These are phyloP conservation scores for Alviniconcha marisindica DNA, from an alignment of 1,140 invertebrate species.

Conservation along the genomic window DNA sequence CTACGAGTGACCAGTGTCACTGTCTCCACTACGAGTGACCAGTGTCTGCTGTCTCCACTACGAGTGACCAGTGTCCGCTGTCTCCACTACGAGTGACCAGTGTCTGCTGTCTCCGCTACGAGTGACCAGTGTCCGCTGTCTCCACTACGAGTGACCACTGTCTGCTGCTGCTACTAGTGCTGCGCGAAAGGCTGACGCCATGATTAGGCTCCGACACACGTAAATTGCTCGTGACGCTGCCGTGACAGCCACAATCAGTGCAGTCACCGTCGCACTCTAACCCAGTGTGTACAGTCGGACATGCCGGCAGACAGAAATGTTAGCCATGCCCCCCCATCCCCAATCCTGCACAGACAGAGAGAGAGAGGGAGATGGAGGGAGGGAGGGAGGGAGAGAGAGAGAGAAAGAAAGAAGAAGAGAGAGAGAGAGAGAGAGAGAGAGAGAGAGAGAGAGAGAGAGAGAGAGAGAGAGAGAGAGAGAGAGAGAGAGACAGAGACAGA, in stretches of 20 bases:
- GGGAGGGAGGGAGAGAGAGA: background rate
- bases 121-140: too few species aligned
- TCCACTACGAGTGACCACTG: too few species aligned
- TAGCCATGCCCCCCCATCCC: background rate
- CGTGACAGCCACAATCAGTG: background rate
- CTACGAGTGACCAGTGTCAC: too few species aligned
- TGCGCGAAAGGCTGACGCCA: too few species aligned
- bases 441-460: background rate
- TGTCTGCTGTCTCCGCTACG: too few species aligned
- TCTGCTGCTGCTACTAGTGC: too few species aligned
- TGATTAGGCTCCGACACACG: too few species aligned
- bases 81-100: too few species aligned
- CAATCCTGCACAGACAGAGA: background rate
- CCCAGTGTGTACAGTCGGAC: background rate
- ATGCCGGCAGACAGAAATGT: background rate
- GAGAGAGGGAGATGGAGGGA: slow-evolving; percentile 21
- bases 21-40: too few species aligned
- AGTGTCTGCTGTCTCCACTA: too few species aligned
- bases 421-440: slow-evolving; percentile 32
- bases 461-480: background rate
- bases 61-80: too few species aligned
- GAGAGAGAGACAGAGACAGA: background rate
- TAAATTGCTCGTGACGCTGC: too few species aligned
- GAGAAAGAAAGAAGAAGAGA: slow-evolving; percentile 31
- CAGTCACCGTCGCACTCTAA: background rate